Evolutionary conservation across 2,797 vertebrate genomes (phyloP), one percentile per base, ranked within the genome.

Genomic region (Meda fulgida): DNA sequence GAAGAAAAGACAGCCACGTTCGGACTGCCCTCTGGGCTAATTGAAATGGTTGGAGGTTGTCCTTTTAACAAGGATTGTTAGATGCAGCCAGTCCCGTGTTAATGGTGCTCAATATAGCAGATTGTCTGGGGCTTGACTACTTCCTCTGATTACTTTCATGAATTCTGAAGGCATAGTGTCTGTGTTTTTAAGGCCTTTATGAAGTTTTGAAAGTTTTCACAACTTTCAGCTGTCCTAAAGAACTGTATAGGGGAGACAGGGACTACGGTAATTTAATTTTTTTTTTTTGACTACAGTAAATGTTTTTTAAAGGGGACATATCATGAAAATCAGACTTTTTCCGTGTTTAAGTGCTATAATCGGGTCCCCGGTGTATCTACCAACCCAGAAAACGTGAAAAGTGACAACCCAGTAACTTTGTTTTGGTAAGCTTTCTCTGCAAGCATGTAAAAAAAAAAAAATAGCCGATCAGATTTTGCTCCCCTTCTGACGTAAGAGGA

Each of bases 61-160:
- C 90, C 90, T 92, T 90, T 80, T 83, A 88, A 89, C 90, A 92
- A 94, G 91, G 92, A 93, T 91, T 82, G 86, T 93, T 88, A 90
- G 85, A 90, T 83, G 84, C 88, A 90, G 86, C 87, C 89, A 87
- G 92, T 86, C 91, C 86, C 70, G 91, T 91, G 94, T 95, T 94
- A 95, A 92, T 91, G 91, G 87, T 60, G 63, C 91, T 90, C 92
- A 94, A 92, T 94, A 93, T 92, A 90, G 85, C 89, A 91, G 87
- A 90, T 92, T 93, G 93, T 94, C 93, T 93, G 70, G 87, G 83
- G 89, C 92, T 92, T 85, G 83, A 88, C 92, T 93, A 92, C 93
- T 92, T 92, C 89, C 86, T 88, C 90, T 93, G 89, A 94, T 91
- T 88, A 91, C 38, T 38, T 84, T 71, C 55, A 88, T 91, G 85